A percentile compares a stretch with the other conserved stretches of the same genome.
Evolutionary conservation across 2,113 vertebrate species (phyloP).

Genomic region (Antechinus stuartii): DNA sequence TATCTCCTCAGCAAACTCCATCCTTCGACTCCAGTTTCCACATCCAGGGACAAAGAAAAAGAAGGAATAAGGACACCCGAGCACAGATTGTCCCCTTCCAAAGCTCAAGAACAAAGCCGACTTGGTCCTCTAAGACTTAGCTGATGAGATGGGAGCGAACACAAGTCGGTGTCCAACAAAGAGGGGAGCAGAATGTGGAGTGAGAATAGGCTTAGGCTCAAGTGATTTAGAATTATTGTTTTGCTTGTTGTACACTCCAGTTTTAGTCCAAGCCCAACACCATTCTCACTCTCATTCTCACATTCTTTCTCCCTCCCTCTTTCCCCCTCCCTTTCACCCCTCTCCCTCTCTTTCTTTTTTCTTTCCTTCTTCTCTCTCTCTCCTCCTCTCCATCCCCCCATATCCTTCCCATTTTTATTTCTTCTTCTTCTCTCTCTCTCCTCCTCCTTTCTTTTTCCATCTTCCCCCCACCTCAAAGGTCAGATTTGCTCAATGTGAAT

Average conservation of each 20-base stretch:
- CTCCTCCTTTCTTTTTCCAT: neutral
- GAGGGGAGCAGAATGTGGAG: too few relatives aligned
- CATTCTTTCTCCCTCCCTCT: neutral
- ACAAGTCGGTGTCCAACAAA: neutral
- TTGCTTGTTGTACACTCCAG: neutral
- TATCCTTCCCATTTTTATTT: neutral
- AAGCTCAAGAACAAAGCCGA: neutral
- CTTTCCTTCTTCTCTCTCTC: neutral
- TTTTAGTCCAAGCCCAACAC: neutral
- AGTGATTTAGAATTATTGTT: neutral
- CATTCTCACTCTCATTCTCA: neutral
- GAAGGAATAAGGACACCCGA: neutral
- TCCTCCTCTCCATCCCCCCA: neutral
- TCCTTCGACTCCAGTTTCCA: neutral
- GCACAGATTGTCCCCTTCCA: neutral
- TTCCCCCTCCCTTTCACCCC: too few relatives aligned
- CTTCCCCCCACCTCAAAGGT: neutral
- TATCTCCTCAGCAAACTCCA: constrained; percentile 46
- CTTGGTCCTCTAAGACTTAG: neutral
- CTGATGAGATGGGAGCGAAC: neutral
- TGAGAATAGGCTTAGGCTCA: rapidly evolving
- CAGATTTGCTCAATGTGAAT: neutral
- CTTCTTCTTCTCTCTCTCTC: neutral
- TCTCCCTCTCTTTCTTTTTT: neutral
- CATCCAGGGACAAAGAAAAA: neutral